Base-by-base conservation (phyloP, 2,797 vertebrate genomes). In the Corythornis leucogaster region DNA sequence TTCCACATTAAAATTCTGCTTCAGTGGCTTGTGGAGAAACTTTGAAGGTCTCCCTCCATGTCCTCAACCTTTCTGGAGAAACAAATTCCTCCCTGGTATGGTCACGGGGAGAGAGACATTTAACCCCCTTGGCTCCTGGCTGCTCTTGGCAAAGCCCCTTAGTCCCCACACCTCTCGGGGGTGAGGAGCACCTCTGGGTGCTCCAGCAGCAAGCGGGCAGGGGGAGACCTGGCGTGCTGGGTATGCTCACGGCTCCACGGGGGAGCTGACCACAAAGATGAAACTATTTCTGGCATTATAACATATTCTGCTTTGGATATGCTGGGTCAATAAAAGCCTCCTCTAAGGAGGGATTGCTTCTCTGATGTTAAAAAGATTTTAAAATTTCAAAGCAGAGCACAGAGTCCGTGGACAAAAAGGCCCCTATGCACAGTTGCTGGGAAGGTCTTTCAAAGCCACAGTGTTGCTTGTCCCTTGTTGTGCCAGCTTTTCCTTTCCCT, bases 1-100 rank as follows among this genome's bases (percentile, higher is more conserved):
- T 69, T 73, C 73, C 5, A 73, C 74, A 45, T 92, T 73, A 83
- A 90, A 87, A 91, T 94, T 93, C 93, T 40, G 50, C 71, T 93
- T 66, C 69, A 13, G 62, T 6, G 42, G 69, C 58, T 89, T 5
- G 30, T 18, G 71, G 75, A 79, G 92, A 26, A 84, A 82, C 89
- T 95, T 92, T 90, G 92, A 95, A 94, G 93, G 79, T 93, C 55
- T 86, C 53, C n/a, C 69, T 38, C 78, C 53, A 15, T 30, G 71
- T 88, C 83, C 88, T 94, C 71, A 45, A 53, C 90, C 93, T 90
- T 84, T 84, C 69, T 25, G 26, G 48, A 33, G 85, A 42, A 75
- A 35, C 35, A 48, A 71, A 68, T 48, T 51, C 30, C 43, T 62
- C 13, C 33, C 43, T 31, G 9, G 51, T 14, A 11, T 1, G 38